These are phyloP conservation scores for Cheilosia soror DNA, from an alignment of 2,888 invertebrate genomes.

Conservation along the genomic window DNA sequence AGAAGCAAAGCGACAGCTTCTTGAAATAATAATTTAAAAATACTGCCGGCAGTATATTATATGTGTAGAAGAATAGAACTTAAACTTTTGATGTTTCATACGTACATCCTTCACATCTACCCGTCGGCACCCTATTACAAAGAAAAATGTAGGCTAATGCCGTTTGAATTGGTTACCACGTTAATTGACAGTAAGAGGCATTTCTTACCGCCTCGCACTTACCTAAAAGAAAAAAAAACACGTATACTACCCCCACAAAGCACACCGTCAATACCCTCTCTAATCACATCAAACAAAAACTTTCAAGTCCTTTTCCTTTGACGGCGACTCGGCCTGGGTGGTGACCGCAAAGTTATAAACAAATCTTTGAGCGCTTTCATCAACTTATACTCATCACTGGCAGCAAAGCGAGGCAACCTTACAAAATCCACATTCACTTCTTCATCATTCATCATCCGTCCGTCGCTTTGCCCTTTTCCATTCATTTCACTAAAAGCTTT, in stretches of 20 bases:
- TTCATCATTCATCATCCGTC: slow-evolving; percentile 47
- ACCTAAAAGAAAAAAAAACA: neutral
- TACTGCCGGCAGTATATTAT: too few species aligned
- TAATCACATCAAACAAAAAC: slow-evolving; percentile 61
- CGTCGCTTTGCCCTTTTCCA: slow-evolving; percentile 57
- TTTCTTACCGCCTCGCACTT: neutral
- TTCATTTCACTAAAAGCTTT: slow-evolving; percentile 69
- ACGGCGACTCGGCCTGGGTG: slow-evolving; percentile 18
- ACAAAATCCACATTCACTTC: slow-evolving; percentile 49
- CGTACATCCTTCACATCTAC: neutral
- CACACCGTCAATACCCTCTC: slow-evolving; percentile 11
- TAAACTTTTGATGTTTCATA: too few species aligned
- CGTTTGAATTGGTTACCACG: neutral
- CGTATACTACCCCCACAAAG: neutral
- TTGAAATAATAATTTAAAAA: too few species aligned
- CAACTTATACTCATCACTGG: slow-evolving; percentile 46
- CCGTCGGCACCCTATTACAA: neutral
- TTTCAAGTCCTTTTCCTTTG: slow-evolving; percentile 43
- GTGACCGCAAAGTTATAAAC: slow-evolving; percentile 60
- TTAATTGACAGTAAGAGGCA: neutral
- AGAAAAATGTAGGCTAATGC: slow-evolving; percentile 7
- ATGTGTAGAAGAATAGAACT: too few species aligned
- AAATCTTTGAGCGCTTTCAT: slow-evolving; percentile 58
- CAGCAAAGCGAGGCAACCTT: slow-evolving; percentile 28
- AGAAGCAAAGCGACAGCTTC: too few species aligned